A percentile compares a stretch with the other conserved stretches of the same genome.
phyloP scores from a whole-genome alignment of 1,140 invertebrate genomes.

The Heliconius melpomene region DNA sequence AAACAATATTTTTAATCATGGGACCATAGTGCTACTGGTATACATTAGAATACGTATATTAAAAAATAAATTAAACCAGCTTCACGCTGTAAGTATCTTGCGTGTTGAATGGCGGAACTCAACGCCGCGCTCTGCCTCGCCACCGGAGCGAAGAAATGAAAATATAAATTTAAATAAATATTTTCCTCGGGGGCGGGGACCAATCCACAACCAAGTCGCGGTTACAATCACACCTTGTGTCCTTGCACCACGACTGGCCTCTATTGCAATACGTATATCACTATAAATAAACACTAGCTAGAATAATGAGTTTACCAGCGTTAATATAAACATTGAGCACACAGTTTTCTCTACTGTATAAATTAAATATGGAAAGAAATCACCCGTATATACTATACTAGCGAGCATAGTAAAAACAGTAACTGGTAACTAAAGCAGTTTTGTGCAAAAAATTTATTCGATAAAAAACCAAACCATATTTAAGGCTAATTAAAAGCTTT shows the following conservation, averaged over 20 bases:
- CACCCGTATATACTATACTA: background rate
- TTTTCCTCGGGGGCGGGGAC: too few relatives aligned
- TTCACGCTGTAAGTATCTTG: too few relatives aligned
- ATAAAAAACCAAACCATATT: background rate
- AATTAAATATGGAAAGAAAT: slow-evolving; percentile 15
- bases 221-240: too few relatives aligned
- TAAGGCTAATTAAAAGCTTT: too few relatives aligned
- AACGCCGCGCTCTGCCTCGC: too few relatives aligned
- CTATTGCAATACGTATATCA: background rate
- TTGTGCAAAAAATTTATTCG: background rate
- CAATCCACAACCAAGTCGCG: too few relatives aligned
- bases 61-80: too few relatives aligned
- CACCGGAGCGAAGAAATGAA: too few relatives aligned
- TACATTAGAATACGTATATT: background rate
- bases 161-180: too few relatives aligned
- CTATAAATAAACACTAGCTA: background rate
- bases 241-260: too few relatives aligned
- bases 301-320: background rate
- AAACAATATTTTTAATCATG: background rate
- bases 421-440: too few relatives aligned
- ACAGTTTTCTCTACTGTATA: slow-evolving; percentile 9
- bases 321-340: slow-evolving; percentile 8
- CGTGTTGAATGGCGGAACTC: too few relatives aligned
- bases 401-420: background rate
- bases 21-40: background rate